Percentiles rank a stretch among this genome's conserved stretches.
Conservation (phyloP, 23 tunicate species). For the Trididemnum miniatum region DNA sequence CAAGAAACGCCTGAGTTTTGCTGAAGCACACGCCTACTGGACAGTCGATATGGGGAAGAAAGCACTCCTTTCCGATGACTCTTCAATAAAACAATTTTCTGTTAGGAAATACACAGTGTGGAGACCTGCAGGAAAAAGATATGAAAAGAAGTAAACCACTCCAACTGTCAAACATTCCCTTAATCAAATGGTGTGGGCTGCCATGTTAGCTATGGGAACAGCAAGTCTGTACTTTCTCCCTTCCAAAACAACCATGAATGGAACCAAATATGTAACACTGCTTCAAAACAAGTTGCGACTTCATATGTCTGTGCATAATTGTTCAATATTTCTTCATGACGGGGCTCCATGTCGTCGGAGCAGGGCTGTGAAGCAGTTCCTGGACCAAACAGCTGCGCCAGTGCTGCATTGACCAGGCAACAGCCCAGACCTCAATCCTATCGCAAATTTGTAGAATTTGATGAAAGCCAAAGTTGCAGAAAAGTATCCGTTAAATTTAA, state of each 20-base stretch:
- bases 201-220: conserved; percentile 14
- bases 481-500: too few relatives aligned
- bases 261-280: not conserved
- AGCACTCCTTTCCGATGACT: conserved; percentile 12
- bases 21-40: conserved; percentile 12
- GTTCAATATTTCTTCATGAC: conserved; percentile 8
- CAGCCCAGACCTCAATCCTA: conserved; percentile 21
- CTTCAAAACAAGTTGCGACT: not conserved
- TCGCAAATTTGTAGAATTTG: too few relatives aligned
- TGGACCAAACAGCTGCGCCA: too few relatives aligned
- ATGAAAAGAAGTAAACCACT: not conserved
- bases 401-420: too few relatives aligned
- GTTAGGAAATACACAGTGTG: too few relatives aligned
- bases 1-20: conserved; percentile 12
- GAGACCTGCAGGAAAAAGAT: conserved; percentile 7
- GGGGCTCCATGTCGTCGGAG: conserved; percentile 32
- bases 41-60: not conserved
- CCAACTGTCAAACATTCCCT: not conserved
- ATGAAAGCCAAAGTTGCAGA: too few relatives aligned
- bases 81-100: not conserved
- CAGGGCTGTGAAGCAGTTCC: conserved; percentile 4
- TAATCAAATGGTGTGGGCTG: not conserved
- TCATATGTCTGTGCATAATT: conserved; percentile 11
- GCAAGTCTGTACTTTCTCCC: conserved; percentile 16
- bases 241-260: conserved; percentile 9